Percentiles rank a stretch among this genome's conserved stretches.
phyloP scores from a whole-genome alignment of 2,113 vertebrate species.

The Alethe castanea region DNA sequence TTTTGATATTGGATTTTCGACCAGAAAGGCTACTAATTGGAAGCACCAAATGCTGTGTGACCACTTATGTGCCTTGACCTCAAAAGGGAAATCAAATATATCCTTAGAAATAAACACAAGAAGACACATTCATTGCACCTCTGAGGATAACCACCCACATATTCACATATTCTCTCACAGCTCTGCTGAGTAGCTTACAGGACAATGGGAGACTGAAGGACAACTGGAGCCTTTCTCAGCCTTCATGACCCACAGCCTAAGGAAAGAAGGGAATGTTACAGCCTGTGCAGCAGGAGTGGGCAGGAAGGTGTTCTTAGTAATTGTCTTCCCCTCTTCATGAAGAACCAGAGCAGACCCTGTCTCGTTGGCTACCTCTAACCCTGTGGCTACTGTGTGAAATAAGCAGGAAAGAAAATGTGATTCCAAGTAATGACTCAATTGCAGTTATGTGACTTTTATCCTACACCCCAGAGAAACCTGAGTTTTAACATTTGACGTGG shows the following conservation, averaged over 20 bases:
- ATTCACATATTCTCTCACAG: not conserved
- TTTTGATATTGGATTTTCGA: not conserved
- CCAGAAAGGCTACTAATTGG: not conserved
- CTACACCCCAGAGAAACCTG: not conserved
- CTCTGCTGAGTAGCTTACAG: not conserved
- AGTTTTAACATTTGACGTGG: not conserved
- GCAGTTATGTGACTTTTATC: not conserved
- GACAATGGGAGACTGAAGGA: not conserved
- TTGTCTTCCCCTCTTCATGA: not conserved
- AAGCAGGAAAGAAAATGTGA: not conserved
- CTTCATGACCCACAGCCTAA: not conserved
- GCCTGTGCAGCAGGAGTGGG: not conserved
- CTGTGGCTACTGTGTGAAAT: not conserved
- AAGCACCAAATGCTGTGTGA: not conserved
- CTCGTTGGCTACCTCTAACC: not conserved
- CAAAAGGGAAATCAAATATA: not conserved
- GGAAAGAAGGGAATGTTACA: not conserved
- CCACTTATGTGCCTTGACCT: not conserved
- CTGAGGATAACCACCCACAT: not conserved
- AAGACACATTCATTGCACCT: not conserved
- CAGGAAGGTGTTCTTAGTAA: not conserved
- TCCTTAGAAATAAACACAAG: not conserved
- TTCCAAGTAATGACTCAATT: not conserved
- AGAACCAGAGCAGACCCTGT: not conserved
- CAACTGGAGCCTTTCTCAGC: not conserved